Conservation (phyloP, 1,140 invertebrate species). For the Proctacanthus coquilletti region DNA sequence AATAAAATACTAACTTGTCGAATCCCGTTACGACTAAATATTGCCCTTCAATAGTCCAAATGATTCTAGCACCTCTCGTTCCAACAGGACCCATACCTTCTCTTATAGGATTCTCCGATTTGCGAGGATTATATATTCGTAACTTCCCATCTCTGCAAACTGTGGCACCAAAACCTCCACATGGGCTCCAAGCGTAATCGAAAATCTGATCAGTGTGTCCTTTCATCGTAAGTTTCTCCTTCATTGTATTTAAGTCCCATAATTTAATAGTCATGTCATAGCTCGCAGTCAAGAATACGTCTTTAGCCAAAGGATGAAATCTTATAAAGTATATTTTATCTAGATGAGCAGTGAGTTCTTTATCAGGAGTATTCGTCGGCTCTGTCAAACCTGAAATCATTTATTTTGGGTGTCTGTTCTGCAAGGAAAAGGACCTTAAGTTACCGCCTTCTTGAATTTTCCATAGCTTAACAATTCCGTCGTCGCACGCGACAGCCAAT, state of each 20-base stretch:
- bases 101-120: conserved; percentile 44
- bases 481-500: conserved; percentile 76
- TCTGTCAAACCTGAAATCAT: conserved; percentile 30
- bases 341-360: conserved; percentile 58
- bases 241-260: conserved; percentile 50
- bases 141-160: conserved; percentile 81
- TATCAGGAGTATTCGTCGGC: conserved; percentile 38
- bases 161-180: conserved; percentile 68
- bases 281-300: conserved; percentile 71
- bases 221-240: conserved; percentile 24
- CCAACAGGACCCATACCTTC: conserved; percentile 74
- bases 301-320: conserved; percentile 75
- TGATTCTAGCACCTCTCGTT: conserved; percentile 67
- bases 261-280: conserved; percentile 81
- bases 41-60: conserved; percentile 74
- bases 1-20: conserved; percentile 51
- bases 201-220: conserved; percentile 78
- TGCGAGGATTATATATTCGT: conserved; percentile 55
- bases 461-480: conserved; percentile 80
- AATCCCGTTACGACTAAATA: conserved; percentile 81
- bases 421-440: conserved; percentile 10
- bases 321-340: conserved; percentile 86
- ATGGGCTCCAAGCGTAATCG: conserved; percentile 78
- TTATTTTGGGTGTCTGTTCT: neutral
- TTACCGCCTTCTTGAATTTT: conserved; percentile 46